Base-by-base conservation (phyloP, 1,140 invertebrate species). In the Scaptomyza graminum region DNA sequence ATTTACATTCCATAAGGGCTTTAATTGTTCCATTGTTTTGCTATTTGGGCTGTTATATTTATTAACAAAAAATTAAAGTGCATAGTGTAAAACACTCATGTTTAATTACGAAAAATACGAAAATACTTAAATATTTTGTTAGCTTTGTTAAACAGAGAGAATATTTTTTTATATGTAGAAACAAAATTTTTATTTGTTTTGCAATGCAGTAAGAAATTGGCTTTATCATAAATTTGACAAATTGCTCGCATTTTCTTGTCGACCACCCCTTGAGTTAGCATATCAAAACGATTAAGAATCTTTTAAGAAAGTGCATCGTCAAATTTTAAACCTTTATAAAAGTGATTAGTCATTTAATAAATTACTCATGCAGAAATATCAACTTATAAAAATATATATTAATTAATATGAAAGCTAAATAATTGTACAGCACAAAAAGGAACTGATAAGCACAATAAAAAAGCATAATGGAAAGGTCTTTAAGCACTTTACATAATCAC, bases 401-500 rank as follows among this genome's bases (percentile, higher is more conserved):
- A 4, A 34, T 31, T 5, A 31, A 31, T 31, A 31, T 5, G 28
- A 31, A 31, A 31, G 28, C 6, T 5, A 49, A 6, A 25, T 13
- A 13, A 39, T 11, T 39, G 12, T 39, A 4, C 12, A 34, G 34
- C 51, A 54, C 18, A 39, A 34, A 54, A 54, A 18, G 5, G 16
- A 6, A 18, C 16, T 54, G 46, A 54, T 18, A 54, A 54, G 15
- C 31, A 15, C 15, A 37, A 16, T 41, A n/a, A 41, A 41, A n/a
- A 41, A 16, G 28, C 0, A 52, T 37, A 16, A 52, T 52, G 18
- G 11, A 47, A 47, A 47, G 18, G 18, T 15, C 31, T 52, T 37
- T 52, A 15, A 16, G 34, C 37, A 3, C 9, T 12, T 39, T n/a
- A 12, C n/a, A 41, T 41, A 41, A n/a, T n/a, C n/a, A n/a, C n/a